Conservation (phyloP, 2,888 invertebrate species). For the Agonopterix heracliana region DNA sequence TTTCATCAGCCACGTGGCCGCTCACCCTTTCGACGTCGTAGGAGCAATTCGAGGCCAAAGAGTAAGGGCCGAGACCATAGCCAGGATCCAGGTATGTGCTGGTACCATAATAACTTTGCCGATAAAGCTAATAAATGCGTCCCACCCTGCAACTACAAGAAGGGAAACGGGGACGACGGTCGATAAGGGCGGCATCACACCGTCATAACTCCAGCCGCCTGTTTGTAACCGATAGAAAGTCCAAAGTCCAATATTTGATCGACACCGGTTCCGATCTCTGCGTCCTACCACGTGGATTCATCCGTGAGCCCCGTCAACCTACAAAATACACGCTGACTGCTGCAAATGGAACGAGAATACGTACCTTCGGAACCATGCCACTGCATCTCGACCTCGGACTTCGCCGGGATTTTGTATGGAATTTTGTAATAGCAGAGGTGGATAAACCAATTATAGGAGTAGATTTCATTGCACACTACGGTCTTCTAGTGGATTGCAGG, state of each 20-base stretch:
- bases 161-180: constrained; percentile 8
- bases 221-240: no score
- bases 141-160: constrained; percentile 2
- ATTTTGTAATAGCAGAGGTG: constrained; percentile 10
- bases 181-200: constrained; percentile 11
- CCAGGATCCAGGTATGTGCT: constrained; percentile 1
- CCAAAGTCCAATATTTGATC: constrained; percentile 17
- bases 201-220: constrained; percentile 8
- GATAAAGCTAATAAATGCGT: not conserved
- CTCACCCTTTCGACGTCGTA: not conserved
- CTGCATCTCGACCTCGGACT: constrained; percentile 6
- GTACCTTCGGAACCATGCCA: not conserved
- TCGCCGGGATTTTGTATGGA: constrained; percentile 5
- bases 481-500: constrained; percentile 7
- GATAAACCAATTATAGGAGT: constrained; percentile 9
- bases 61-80: not conserved
- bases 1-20: not conserved
- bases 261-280: constrained; percentile 14
- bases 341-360: constrained; percentile 5
- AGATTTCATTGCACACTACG: constrained; percentile 9
- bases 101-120: constrained; percentile 1
- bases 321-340: constrained; percentile 1
- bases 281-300: constrained; percentile 1
- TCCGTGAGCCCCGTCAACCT: not conserved
- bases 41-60: not conserved